phyloP scores from a whole-genome alignment of 2,797 vertebrate species.

The Rhinella marina region DNA sequence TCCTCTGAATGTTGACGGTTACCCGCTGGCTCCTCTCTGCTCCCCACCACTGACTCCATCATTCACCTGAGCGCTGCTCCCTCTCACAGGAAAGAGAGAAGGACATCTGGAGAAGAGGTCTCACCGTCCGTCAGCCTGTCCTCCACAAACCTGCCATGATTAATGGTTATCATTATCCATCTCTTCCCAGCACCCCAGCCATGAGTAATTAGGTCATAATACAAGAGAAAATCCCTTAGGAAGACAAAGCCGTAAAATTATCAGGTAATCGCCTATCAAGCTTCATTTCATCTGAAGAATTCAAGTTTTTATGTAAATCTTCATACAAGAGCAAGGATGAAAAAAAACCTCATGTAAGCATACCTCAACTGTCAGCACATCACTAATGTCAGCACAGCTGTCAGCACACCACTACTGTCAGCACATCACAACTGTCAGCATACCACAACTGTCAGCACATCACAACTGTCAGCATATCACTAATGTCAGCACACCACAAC shows the following conservation, averaged over 20 bases:
- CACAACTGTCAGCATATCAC: no score
- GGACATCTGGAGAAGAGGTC: slow-evolving; percentile 3
- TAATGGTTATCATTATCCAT: slow-evolving; percentile 54
- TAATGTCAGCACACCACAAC: no score
- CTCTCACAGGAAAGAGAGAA: not conserved
- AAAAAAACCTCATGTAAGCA: not conserved
- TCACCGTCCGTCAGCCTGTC: slow-evolving; percentile 9
- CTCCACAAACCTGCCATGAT: slow-evolving; percentile 26
- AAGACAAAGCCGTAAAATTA: slow-evolving; percentile 48
- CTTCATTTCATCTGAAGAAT: not conserved
- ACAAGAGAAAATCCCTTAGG: slow-evolving; percentile 42
- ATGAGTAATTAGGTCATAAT: slow-evolving; percentile 55
- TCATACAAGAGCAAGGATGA: not conserved
- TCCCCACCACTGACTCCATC: not conserved
- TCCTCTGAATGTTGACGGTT: not conserved
- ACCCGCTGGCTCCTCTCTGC: not conserved
- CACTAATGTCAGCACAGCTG: not conserved
- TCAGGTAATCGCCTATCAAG: slow-evolving; percentile 52
- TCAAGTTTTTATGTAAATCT: not conserved
- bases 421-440: no score
- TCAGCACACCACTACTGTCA: not conserved
- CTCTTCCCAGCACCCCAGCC: slow-evolving; percentile 36
- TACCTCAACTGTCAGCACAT: not conserved
- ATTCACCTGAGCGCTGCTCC: not conserved
- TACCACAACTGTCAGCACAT: no score